Evolutionary conservation across 2,113 vertebrate genomes (phyloP).

Genomic region (Antigone vipio): DNA sequence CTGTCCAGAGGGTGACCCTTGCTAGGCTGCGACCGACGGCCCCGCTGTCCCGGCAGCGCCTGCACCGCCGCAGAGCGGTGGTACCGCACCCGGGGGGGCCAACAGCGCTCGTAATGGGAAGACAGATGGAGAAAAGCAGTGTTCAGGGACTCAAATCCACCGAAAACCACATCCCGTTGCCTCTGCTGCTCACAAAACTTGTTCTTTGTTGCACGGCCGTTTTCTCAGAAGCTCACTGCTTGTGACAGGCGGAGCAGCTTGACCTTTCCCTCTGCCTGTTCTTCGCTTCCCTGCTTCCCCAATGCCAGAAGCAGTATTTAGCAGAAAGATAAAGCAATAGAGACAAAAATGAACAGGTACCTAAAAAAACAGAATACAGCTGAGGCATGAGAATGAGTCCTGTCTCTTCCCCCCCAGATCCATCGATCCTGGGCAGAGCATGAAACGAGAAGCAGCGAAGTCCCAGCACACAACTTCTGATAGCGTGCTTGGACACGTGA

Average conservation of each 20-base stretch:
- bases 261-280: not conserved
- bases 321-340: not conserved
- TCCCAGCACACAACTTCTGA: not conserved
- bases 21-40: fast-evolving
- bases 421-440: fast-evolving
- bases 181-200: not conserved
- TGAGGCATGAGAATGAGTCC: not conserved
- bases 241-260: not conserved
- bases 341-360: not conserved
- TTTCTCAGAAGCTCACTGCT: not conserved
- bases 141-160: not conserved
- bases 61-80: fast-evolving
- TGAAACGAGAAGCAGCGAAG: fast-evolving
- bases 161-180: fast-evolving
- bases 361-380: not conserved
- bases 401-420: not conserved
- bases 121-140: not conserved
- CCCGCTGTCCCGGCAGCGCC: not conserved
- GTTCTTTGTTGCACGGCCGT: not conserved
- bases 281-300: not conserved
- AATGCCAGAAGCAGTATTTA: fast-evolving
- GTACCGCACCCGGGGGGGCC: fast-evolving
- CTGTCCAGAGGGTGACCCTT: not conserved
- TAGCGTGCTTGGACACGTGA: fast-evolving
- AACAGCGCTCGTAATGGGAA: fast-evolving